These are phyloP conservation scores for Lordiphosa mommai DNA, from an alignment of 1,140 invertebrate genomes.

Conservation along the genomic window DNA sequence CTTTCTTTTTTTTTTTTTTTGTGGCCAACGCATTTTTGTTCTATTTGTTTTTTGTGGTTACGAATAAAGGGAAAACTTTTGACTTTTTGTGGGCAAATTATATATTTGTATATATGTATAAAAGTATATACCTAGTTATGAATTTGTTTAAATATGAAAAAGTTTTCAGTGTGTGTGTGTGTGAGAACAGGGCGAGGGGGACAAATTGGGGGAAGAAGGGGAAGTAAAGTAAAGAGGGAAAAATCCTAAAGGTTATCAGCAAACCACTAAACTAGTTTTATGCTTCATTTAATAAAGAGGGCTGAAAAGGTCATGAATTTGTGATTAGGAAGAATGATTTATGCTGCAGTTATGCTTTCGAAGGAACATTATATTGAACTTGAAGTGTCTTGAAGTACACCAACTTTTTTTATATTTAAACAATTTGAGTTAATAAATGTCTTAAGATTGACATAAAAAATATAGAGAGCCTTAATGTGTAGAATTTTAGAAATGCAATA, in stretches of 20 bases:
- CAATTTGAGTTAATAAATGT: too few relatives aligned
- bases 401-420: too few relatives aligned
- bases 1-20: constrained; percentile 8
- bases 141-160: constrained; percentile 37
- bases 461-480: too few relatives aligned
- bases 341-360: constrained; percentile 3
- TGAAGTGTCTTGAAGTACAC: too few relatives aligned
- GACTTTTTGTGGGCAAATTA: constrained; percentile 48
- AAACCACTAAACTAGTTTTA: constrained; percentile 44
- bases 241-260: too few relatives aligned
- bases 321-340: constrained; percentile 31
- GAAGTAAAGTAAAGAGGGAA: too few relatives aligned
- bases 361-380: too few relatives aligned
- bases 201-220: too few relatives aligned
- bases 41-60: constrained; percentile 21
- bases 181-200: too few relatives aligned
- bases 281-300: constrained; percentile 47
- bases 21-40: constrained; percentile 31
- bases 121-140: constrained; percentile 6
- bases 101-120: constrained; percentile 16
- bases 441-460: too few relatives aligned
- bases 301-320: constrained; percentile 29
- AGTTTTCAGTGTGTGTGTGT: constrained; percentile 11
- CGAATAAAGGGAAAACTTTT: constrained; percentile 63
- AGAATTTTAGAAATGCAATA: too few relatives aligned